Conservation (phyloP, 2,113 vertebrate genomes). For the Andinoacara biseriatus region DNA sequence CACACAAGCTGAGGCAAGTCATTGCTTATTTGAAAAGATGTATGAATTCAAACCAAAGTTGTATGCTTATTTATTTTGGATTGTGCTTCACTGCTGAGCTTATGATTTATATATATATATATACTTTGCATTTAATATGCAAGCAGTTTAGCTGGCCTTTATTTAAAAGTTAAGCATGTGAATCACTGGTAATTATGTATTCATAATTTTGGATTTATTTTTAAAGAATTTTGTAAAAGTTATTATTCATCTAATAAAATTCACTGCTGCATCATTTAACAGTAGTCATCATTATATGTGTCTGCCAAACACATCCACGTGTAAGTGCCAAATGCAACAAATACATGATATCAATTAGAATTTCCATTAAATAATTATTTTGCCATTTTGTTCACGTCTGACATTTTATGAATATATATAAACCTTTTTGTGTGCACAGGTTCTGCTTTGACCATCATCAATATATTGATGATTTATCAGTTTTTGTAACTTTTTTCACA, state of each 20-base stretch:
- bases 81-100: conserved; percentile 31
- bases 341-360: background rate
- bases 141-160: conserved; percentile 6
- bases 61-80: conserved; percentile 66
- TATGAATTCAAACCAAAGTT: conserved; percentile 45
- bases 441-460: background rate
- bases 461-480: background rate
- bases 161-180: conserved; percentile 23
- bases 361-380: background rate
- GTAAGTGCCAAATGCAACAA: background rate
- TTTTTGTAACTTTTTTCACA: background rate
- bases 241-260: conserved; percentile 59
- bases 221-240: conserved; percentile 45
- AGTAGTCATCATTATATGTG: background rate
- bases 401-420: background rate
- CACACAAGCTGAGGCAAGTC: background rate
- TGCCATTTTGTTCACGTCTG: background rate
- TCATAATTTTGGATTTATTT: conserved; percentile 46
- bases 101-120: conserved; percentile 34
- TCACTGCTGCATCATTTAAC: conserved; percentile 9
- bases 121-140: conserved; percentile 29
- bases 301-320: background rate
- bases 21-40: conserved; percentile 28
- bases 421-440: background rate
- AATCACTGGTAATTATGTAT: conserved; percentile 20